A percentile compares a stretch with the other conserved stretches of the same genome.
phyloP scores from a whole-genome alignment of 2,113 vertebrate genomes.

The Alligator sinensis region DNA sequence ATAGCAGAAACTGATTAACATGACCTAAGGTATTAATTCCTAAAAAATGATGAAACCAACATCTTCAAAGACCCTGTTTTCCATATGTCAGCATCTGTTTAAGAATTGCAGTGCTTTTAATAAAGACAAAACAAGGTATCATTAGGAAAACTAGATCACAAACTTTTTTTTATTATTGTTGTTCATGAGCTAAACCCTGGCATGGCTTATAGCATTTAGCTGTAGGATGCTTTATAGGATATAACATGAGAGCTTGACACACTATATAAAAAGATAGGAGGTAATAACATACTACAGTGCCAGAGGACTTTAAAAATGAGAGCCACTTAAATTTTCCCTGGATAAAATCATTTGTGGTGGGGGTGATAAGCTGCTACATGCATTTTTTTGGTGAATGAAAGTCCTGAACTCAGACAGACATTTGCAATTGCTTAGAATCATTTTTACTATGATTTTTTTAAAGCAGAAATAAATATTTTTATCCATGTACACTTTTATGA shows the following conservation, averaged over 20 bases:
- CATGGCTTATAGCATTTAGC: constrained; percentile 40
- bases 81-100: constrained; percentile 78
- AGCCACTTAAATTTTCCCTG: constrained; percentile 46
- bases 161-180: constrained; percentile 43
- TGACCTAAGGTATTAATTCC: constrained; percentile 82
- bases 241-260: constrained; percentile 35
- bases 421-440: not conserved
- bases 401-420: not conserved
- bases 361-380: constrained; percentile 27
- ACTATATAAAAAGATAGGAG: constrained; percentile 24
- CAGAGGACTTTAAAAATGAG: constrained; percentile 57
- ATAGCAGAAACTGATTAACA: constrained; percentile 86
- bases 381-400: constrained; percentile 37
- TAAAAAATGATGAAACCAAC: constrained; percentile 82
- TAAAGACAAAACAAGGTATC: constrained; percentile 72
- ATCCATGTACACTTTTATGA: not conserved
- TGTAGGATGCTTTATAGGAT: constrained; percentile 38
- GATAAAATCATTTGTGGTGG: constrained; percentile 41
- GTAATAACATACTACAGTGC: constrained; percentile 4
- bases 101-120: constrained; percentile 74
- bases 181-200: constrained; percentile 1
- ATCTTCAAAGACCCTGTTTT: constrained; percentile 79
- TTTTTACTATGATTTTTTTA: not conserved
- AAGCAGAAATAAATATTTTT: not conserved
- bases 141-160: constrained; percentile 61